These are phyloP conservation scores for Macrotus californicus DNA, from an alignment of 2,113 vertebrate genomes.

Conservation along the genomic window DNA sequence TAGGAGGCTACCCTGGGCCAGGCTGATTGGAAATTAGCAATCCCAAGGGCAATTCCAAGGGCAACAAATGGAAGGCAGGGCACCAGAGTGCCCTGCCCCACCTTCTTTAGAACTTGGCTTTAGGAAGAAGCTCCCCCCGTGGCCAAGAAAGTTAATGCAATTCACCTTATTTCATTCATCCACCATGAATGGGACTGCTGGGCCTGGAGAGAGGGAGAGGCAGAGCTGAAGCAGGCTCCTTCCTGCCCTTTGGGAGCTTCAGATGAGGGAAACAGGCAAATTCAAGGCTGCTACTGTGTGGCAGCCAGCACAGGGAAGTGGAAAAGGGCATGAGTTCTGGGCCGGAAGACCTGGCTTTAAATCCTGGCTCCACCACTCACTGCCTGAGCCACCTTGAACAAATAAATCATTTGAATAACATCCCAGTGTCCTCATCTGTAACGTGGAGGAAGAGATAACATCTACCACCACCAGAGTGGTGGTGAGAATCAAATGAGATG, in stretches of 20 bases:
- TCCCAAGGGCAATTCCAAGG: background rate
- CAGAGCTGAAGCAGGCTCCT: background rate
- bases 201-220: background rate
- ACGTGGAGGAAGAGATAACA: constrained; percentile 35
- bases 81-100: background rate
- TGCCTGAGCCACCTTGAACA: background rate
- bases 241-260: background rate
- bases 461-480: background rate
- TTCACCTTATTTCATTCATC: background rate
- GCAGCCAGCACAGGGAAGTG: background rate
- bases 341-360: background rate
- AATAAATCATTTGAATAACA: constrained; percentile 27
- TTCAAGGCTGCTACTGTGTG: background rate
- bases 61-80: background rate
- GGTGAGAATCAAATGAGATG: constrained; percentile 19
- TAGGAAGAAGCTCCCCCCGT: background rate
- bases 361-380: background rate
- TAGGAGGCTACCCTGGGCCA: background rate
- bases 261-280: background rate
- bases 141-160: background rate
- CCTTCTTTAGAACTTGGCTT: background rate
- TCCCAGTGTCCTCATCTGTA: background rate
- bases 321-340: background rate
- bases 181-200: background rate
- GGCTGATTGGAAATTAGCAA: background rate